Base-by-base conservation (phyloP, 2,113 vertebrate genomes). In the Dissostichus mawsoni region DNA sequence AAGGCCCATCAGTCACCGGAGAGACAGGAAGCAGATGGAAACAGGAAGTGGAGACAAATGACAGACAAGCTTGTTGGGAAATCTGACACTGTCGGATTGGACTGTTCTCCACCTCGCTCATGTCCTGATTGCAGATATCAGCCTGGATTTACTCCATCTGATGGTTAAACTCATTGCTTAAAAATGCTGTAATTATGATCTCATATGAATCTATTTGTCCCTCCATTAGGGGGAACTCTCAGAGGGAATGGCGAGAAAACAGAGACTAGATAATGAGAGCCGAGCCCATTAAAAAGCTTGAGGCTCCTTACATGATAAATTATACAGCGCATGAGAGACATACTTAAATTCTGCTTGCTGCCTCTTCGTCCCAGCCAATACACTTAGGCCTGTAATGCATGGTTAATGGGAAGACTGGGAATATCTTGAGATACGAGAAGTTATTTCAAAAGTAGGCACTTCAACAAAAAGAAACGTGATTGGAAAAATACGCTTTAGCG, bases 311-410 rank as follows among this genome's bases (percentile, higher is more conserved):
- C 83, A 89, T 89, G 83, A 92, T 94, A 61, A 92, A 94, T 92
- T 90, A 93, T 92, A 93, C 88, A 92, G 74, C 16, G 47, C 75
- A 83, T 73, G 67, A 82, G 89, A 92, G 89, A 90, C 85, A 79
- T 87, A 90, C 87, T 91, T 89, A 92, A 76, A 92, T 80, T 89
- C 74, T 68, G 81, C 86, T 76, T 71, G 87, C 84, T 86, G 78
- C 86, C 83, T 63, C 74, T 66, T 90, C 85, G 69, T 89, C 79
- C 74, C 72, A 78, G 83, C 84, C 84, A 83, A 81, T 90, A 92
- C 88, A 89, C 87, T 93, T 91, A 89, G 78, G 82, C 86, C 76
- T 79, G 78, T 92, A 93, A 93, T 94, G 89, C 87, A 94, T 89
- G 86, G 69, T 83, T 92, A 92, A 94, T 92, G 86, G 90, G 87